Percentiles rank a stretch among this genome's conserved stretches.
phyloP scores from a whole-genome alignment of 2,113 vertebrate species.

The Acinonyx jubatus region DNA sequence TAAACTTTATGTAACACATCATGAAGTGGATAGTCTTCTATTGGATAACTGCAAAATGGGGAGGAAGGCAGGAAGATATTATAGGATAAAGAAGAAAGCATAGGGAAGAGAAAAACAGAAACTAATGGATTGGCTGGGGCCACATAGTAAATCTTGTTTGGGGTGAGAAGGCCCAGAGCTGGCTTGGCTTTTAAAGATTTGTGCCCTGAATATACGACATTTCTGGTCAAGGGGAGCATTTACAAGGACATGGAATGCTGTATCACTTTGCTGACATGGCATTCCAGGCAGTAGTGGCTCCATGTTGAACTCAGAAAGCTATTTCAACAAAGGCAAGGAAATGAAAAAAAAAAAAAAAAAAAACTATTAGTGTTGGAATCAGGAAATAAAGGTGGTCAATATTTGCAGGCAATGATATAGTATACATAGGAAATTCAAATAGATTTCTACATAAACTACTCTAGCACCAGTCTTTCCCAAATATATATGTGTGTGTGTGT shows the following conservation, averaged over 20 bases:
- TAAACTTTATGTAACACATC: background rate
- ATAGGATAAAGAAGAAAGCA: background rate
- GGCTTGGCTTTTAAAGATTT: background rate
- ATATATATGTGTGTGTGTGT: too few relatives aligned
- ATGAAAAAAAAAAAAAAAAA: background rate
- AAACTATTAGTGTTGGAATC: background rate
- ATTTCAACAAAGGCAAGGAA: background rate
- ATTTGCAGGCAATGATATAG: background rate
- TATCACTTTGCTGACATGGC: background rate
- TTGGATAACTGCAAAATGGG: background rate
- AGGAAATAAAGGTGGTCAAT: background rate
- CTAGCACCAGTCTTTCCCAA: background rate
- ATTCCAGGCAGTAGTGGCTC: background rate
- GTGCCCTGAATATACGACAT: background rate
- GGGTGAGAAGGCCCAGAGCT: background rate
- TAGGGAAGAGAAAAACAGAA: background rate
- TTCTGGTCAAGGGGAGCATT: background rate
- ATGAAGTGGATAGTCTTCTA: background rate
- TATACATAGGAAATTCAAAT: background rate
- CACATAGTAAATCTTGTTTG: background rate
- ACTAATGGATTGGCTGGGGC: background rate
- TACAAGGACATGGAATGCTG: background rate
- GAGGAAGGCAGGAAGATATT: background rate
- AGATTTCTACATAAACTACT: background rate
- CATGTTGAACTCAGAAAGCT: background rate